A percentile compares a stretch with the other conserved stretches of the same genome.
These are phyloP conservation scores for Thalassoma bifasciatum DNA, from an alignment of 2,113 vertebrate species.

Conservation along the genomic window DNA sequence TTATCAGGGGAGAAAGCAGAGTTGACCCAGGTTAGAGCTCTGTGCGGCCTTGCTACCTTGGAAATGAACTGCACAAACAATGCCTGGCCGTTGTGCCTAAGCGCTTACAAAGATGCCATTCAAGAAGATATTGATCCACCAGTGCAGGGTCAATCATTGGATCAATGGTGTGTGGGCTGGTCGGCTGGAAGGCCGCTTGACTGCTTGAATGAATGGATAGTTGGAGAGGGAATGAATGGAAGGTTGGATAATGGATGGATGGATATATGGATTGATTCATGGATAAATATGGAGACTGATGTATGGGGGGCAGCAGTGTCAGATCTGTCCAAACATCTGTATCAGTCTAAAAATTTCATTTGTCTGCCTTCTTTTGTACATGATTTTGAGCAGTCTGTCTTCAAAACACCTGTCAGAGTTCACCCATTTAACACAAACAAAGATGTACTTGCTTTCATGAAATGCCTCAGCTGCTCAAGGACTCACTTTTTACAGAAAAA, in stretches of 20 bases:
- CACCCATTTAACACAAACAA: background rate
- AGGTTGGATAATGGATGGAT: slow-evolving; percentile 51
- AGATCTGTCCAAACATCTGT: slow-evolving; percentile 38
- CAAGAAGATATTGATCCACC: slow-evolving; percentile 81
- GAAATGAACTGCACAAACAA: slow-evolving; percentile 79
- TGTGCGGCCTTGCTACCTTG: slow-evolving; percentile 60
- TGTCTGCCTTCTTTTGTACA: slow-evolving; percentile 2
- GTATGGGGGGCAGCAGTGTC: slow-evolving; percentile 25
- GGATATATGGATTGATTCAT: slow-evolving; percentile 52
- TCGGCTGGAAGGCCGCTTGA: slow-evolving; percentile 60
- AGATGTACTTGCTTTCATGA: background rate
- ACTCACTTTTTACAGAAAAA: background rate
- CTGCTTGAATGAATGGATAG: slow-evolving; percentile 65
- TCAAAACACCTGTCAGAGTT: background rate
- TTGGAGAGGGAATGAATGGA: slow-evolving; percentile 61
- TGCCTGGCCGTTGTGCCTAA: slow-evolving; percentile 72
- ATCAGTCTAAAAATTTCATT: slow-evolving; percentile 13
- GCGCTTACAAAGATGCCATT: slow-evolving; percentile 80
- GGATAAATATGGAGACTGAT: slow-evolving; percentile 37
- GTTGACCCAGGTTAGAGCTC: slow-evolving; percentile 50
- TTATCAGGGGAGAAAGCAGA: slow-evolving; percentile 56
- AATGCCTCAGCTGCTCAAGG: background rate
- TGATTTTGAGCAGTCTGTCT: background rate
- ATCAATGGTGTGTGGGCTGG: slow-evolving; percentile 74
- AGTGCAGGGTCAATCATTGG: slow-evolving; percentile 80